These are phyloP conservation scores for Pogonomyrmex barbatus DNA, from an alignment of 1,140 invertebrate genomes.

Conservation along the genomic window DNA sequence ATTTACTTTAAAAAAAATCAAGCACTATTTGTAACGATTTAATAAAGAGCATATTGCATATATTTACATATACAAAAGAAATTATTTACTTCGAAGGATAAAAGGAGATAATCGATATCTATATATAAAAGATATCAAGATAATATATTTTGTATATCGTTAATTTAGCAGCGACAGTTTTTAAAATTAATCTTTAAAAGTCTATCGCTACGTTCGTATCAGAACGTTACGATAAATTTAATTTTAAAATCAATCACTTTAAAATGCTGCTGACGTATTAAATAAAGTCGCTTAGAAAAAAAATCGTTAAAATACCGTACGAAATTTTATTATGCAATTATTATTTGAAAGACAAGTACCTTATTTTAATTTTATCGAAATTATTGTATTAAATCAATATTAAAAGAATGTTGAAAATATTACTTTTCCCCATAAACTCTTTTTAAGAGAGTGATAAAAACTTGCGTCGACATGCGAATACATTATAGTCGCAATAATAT, in stretches of 20 bases:
- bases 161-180: neutral
- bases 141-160: neutral
- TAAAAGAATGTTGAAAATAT: neutral
- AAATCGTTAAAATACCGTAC: neutral
- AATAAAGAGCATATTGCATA: neutral
- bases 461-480: neutral
- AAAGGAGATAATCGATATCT: neutral
- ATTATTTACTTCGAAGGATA: neutral
- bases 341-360: too few species aligned
- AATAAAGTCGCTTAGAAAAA: neutral
- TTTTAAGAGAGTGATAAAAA: conserved; percentile 18
- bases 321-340: neutral
- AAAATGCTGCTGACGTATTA: neutral
- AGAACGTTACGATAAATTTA: neutral
- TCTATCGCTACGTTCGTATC: conserved; percentile 6
- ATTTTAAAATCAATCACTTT: conserved; percentile 9
- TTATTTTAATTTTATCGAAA: conserved; percentile 17
- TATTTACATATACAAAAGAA: neutral
- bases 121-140: neutral
- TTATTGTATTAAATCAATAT: neutral
- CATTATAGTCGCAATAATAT: neutral
- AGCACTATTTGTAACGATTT: neutral
- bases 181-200: neutral
- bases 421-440: neutral
- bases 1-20: conserved; percentile 1